These are phyloP conservation scores for Meloidogyne floridensis DNA, from an alignment of 1,140 invertebrate species.

Conservation along the genomic window DNA sequence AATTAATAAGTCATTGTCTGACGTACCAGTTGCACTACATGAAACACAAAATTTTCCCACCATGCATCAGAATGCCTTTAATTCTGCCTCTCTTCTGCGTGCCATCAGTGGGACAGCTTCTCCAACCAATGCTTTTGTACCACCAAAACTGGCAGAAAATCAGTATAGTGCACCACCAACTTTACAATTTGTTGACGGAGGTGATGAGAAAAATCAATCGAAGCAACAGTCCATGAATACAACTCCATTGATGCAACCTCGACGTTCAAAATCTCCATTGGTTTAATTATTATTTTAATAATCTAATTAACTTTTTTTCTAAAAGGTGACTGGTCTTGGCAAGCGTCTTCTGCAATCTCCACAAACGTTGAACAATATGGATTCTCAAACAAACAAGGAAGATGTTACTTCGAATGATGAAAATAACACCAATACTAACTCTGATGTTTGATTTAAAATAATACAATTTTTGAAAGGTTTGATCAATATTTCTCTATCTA, in stretches of 20 bases:
- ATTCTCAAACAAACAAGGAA: not conserved
- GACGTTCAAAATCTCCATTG: conserved; percentile 27
- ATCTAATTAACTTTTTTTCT: not conserved
- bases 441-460: not conserved
- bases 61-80: not conserved
- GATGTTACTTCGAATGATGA: not conserved
- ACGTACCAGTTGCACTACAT: not conserved
- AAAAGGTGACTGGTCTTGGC: conserved; percentile 11
- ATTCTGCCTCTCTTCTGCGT: conserved; percentile 3
- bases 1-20: not conserved
- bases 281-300: conserved; percentile 10
- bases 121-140: conserved; percentile 3
- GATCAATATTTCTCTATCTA: not conserved
- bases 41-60: not conserved
- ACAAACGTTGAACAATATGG: not conserved
- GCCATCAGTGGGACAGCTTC: conserved; percentile 18
- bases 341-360: not conserved
- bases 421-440: not conserved
- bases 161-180: conserved; percentile 3
- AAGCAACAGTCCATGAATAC: not conserved
- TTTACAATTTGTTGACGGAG: conserved; percentile 8
- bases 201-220: not conserved
- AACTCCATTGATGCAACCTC: conserved; percentile 18
- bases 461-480: not conserved
- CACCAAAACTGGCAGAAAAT: conserved; percentile 1